Conservation (phyloP, 2,797 vertebrate genomes). For the Acanthornis magna region DNA sequence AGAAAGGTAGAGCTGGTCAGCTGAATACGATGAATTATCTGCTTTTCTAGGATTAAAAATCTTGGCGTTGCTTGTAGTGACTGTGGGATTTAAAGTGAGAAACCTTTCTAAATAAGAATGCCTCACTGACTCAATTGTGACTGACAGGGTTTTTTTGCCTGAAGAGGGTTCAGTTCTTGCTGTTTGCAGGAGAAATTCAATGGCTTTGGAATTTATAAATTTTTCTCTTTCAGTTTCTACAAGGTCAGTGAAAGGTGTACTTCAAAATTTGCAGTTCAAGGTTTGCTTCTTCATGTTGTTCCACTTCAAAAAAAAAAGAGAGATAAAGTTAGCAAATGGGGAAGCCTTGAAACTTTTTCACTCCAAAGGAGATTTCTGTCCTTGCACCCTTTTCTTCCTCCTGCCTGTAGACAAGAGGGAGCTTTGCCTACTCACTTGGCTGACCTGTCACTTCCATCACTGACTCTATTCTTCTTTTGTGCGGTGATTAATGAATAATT, state of each 20-base stretch:
- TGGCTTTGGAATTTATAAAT: not conserved
- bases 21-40: conserved; percentile 1
- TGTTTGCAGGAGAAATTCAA: not conserved
- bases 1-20: not conserved
- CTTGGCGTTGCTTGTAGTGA: not conserved
- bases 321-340: not conserved
- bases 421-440: not conserved
- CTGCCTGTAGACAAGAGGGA: not conserved
- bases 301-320: not conserved
- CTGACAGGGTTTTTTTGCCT: not conserved
- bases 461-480: not conserved
- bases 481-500: not conserved
- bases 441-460: not conserved
- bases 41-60: conserved; percentile 3
- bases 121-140: not conserved
- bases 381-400: not conserved
- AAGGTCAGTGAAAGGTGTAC: not conserved
- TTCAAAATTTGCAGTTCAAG: not conserved
- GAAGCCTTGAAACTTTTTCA: not conserved
- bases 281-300: not conserved
- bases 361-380: not conserved
- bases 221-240: not conserved
- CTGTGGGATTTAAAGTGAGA: not conserved
- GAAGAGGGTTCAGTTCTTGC: not conserved
- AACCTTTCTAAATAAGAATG: not conserved